A percentile compares a stretch with the other conserved stretches of the same genome.
phyloP scores from a whole-genome alignment of 2,797 vertebrate genomes.

The Nyctalus aviator region DNA sequence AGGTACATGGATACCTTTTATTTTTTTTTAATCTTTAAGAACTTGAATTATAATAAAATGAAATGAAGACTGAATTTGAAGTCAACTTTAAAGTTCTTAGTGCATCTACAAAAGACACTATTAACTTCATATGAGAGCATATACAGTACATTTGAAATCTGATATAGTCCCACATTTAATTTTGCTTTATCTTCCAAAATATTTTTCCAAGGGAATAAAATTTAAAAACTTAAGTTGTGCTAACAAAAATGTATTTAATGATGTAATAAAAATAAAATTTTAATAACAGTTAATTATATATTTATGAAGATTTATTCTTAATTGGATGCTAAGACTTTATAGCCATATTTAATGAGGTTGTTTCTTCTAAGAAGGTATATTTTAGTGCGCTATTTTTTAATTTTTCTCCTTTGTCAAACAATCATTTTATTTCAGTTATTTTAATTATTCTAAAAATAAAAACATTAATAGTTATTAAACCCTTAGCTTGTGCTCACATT shows the following conservation, averaged over 20 bases:
- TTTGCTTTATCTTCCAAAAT: neutral
- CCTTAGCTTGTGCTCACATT: neutral
- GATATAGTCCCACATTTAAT: neutral
- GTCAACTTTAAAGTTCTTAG: constrained; percentile 42
- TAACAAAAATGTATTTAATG: neutral
- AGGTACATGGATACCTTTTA: neutral
- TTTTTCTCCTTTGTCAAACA: neutral
- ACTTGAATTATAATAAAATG: neutral
- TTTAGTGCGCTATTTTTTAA: neutral
- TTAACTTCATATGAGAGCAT: neutral
- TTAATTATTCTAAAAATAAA: neutral
- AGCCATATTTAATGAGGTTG: neutral
- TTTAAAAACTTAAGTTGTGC: constrained; percentile 34
- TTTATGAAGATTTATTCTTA: constrained; percentile 36
- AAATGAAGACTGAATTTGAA: neutral
- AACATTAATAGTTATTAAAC: constrained; percentile 17
- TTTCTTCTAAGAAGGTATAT: constrained; percentile 32
- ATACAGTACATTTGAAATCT: neutral
- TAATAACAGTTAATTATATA: neutral
- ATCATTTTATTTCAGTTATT: neutral
- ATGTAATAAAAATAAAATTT: neutral
- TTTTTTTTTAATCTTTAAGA: neutral
- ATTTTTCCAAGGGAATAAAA: neutral
- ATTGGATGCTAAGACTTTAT: constrained; percentile 31
- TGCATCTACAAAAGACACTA: neutral